phyloP scores from a whole-genome alignment of 1,140 invertebrate genomes.

The Drosophila nikananu region DNA sequence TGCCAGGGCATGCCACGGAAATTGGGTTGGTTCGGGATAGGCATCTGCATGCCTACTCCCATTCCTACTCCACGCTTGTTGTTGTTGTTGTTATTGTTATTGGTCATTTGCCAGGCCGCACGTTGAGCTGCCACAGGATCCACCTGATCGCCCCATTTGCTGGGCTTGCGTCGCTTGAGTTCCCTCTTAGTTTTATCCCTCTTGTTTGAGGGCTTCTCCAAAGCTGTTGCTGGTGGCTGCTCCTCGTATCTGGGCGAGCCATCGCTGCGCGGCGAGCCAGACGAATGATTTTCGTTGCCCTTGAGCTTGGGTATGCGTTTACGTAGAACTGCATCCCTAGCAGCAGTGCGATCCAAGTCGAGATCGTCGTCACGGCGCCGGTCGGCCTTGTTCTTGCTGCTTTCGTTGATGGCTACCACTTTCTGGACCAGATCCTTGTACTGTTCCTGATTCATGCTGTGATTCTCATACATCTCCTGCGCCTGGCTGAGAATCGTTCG shows the following conservation, averaged over 20 bases:
- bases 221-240: neutral
- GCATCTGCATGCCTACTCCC: conserved; percentile 12
- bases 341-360: conserved; percentile 67
- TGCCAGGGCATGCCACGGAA: conserved; percentile 75
- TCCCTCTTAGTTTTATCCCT: conserved; percentile 54
- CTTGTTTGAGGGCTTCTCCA: conserved; percentile 33
- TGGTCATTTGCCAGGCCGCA: conserved; percentile 65
- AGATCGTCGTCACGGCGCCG: conserved; percentile 88
- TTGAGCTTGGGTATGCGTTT: conserved; percentile 80
- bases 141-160: conserved; percentile 79
- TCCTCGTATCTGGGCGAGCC: conserved; percentile 70
- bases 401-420: conserved; percentile 91
- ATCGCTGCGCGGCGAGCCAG: conserved; percentile 57
- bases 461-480: conserved; percentile 91
- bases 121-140: conserved; percentile 62
- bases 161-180: conserved; percentile 68
- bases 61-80: conserved; percentile 7
- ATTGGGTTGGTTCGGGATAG: conserved; percentile 12
- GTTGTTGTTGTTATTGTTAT: conserved; percentile 55
- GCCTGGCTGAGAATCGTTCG: conserved; percentile 94
- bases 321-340: conserved; percentile 72
- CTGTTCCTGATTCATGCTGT: conserved; percentile 91
- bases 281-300: conserved; percentile 58
- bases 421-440: conserved; percentile 93
- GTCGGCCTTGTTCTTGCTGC: conserved; percentile 91